Conservation (phyloP, 1,140 invertebrate species). For the Microplitis mediator region DNA sequence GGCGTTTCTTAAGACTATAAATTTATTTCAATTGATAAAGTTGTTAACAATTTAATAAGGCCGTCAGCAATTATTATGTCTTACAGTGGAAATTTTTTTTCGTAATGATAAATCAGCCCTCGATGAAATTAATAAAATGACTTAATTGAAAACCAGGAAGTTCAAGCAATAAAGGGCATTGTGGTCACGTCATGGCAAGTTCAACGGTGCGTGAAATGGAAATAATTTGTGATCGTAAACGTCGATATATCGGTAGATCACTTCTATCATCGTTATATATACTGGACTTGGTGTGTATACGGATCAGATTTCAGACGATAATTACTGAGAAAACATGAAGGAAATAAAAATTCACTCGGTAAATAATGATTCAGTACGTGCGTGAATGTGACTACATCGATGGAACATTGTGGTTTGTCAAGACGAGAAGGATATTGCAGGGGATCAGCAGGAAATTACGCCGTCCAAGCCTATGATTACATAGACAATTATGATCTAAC, state of each 20-base stretch:
- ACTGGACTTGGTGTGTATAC: not conserved
- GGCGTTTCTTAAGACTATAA: too few relatives aligned
- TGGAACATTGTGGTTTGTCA: not conserved
- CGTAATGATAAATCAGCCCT: not conserved
- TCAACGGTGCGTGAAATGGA: conserved; percentile 33
- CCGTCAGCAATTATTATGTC: too few relatives aligned
- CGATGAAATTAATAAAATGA: conserved; percentile 11
- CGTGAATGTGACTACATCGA: not conserved
- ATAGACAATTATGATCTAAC: not conserved
- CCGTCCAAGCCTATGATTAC: not conserved
- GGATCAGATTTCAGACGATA: not conserved
- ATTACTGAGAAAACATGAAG: not conserved
- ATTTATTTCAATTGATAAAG: too few relatives aligned
- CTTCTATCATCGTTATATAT: not conserved
- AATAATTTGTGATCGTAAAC: conserved; percentile 31
- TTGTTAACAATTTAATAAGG: too few relatives aligned
- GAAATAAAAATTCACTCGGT: not conserved
- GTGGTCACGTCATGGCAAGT: conserved; percentile 5
- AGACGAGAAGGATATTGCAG: conserved; percentile 1
- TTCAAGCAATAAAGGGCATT: conserved; percentile 23
- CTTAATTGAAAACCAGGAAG: conserved; percentile 33
- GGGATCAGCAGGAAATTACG: not conserved
- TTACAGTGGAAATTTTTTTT: not conserved
- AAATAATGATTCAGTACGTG: not conserved
- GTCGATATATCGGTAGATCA: conserved; percentile 34